Base-by-base conservation (phyloP, 2,797 vertebrate genomes). In the Rhynchonycteris naso region DNA sequence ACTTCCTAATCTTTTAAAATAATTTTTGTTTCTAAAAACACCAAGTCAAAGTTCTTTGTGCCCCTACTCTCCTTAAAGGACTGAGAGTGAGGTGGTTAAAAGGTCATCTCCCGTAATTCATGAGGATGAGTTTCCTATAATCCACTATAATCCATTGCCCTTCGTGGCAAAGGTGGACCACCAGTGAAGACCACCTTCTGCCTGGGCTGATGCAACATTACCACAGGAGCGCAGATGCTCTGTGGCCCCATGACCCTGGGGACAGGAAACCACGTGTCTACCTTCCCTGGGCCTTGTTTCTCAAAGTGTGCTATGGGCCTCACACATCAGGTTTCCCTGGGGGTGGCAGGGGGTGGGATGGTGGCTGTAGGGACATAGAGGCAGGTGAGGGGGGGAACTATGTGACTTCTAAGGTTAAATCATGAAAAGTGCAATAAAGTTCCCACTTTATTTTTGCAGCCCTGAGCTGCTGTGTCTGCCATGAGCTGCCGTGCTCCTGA, bases 21-120 rank as follows among this genome's bases (percentile, higher is more conserved):
- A n/a, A 84, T 63, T n/a, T 85, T 58, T 68, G 22, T 93, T 92
- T 87, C 76, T 78, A 61, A 82, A n/a, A 90, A 90, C 35, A 54
- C 74, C 38, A 43, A 68, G 61, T 50, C 80, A 47, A 76, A 47
- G 66, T 88, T 54, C 33, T 84, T 52, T 43, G 35, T 91, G 75
- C 26, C 50, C 22, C 19, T 56, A 19, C 19, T 58, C 76, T 91
- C n/a, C 63, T 71, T 61, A 69, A 82, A 84, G 24, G 5, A 56
- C 24, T 16, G 68, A 74, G 38, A 59, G 33, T 1, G n/a, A 33
- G 11, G 13, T 66, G 24, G 43, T 91, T 38, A 91, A 59, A 76
- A 52, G 50, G 52, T 47, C 65, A 30, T 58, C 66, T 93, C 52
- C 78, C 47, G 28, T 30, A 11, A 24, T 19, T 24, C 33, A 1